Evolutionary conservation across 2,113 vertebrate genomes (phyloP).

Genomic region (Cheilinus undulatus): DNA sequence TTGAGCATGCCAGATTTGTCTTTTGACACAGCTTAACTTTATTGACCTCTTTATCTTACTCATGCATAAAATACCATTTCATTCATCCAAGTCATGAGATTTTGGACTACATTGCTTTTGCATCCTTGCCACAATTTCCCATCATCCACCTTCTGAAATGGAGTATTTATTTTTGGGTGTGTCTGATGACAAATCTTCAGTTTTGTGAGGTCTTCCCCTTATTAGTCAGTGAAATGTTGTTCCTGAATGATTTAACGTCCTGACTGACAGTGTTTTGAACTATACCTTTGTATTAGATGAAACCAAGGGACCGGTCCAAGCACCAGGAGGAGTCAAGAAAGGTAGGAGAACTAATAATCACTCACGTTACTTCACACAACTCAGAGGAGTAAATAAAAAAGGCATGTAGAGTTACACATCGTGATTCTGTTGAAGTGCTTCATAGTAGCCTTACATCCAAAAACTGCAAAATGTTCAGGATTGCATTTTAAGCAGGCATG

Average conservation of each 20-base stretch:
- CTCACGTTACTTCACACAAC: neutral
- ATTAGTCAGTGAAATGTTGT: constrained; percentile 12
- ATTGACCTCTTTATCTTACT: neutral
- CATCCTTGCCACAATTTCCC: neutral
- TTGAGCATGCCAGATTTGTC: neutral
- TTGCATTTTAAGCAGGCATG: too few relatives aligned
- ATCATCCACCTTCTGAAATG: neutral
- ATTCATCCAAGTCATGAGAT: constrained; percentile 4
- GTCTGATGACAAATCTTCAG: neutral
- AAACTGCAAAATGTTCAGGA: too few relatives aligned
- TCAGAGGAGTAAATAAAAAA: too few relatives aligned
- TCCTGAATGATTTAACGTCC: neutral
- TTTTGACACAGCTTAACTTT: neutral
- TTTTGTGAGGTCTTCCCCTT: neutral
- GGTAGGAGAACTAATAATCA: constrained; percentile 61
- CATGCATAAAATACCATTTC: neutral
- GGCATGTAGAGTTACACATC: too few relatives aligned
- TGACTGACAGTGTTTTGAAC: constrained; percentile 47
- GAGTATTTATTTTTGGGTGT: neutral
- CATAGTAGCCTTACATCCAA: too few relatives aligned
- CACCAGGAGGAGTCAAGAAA: constrained; percentile 92
- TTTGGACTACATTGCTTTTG: neutral
- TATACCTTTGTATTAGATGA: constrained; percentile 79
- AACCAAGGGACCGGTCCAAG: constrained; percentile 85
- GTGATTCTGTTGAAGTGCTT: too few relatives aligned